Evolutionary conservation across 2,888 invertebrate species (phyloP), one percentile per base, ranked within the genome.

Genomic region (Torymus auratus): DNA sequence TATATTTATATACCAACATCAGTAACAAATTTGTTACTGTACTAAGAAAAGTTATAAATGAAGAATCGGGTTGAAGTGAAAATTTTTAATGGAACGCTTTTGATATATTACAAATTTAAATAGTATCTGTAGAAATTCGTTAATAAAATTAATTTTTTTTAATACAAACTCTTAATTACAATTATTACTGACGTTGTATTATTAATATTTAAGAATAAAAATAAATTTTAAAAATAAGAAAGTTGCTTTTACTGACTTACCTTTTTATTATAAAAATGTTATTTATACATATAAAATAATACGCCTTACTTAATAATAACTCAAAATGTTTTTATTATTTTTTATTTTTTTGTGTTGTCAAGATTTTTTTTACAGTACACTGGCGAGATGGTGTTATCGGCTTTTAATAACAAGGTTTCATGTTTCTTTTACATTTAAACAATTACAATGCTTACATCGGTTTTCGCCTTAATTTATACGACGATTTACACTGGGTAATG

Each of bases 351-450:
- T 41, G 7, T 41, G 50, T 58, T 65, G 15, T 55, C 15, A 28
- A n/a, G 15, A 73, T 50, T 64, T 41, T 41, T 20, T 78, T 74
- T 64, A 65, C 53, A 53, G 41, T 62, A 64, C 56, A 69, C 64
- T 52, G 56, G 73, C 53, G 50, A 64, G 17, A 41, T 62, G 17
- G 41, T 50, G 15, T 60, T 53, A 62, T 75, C 23, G 20, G 50
- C 55, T 67, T 10, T 41, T 67, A 17, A 23, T 62, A n/a, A 68
- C 15, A 73, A 20, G 14, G 55, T 67, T 61, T 78, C 75, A 60
- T 64, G 69, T 64, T 69, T 80, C 50, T 60, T 75, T 75, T 60
- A 80, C 71, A 80, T 80, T 78, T 56, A 68, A 78, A 79, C 69
- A 69, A 61, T 73, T 53, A 78, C 58, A 71, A 78, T 50, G 52